These are phyloP conservation scores for Xiphorhynchus erythropygius DNA, from an alignment of 2,797 vertebrate species.

Conservation along the genomic window DNA sequence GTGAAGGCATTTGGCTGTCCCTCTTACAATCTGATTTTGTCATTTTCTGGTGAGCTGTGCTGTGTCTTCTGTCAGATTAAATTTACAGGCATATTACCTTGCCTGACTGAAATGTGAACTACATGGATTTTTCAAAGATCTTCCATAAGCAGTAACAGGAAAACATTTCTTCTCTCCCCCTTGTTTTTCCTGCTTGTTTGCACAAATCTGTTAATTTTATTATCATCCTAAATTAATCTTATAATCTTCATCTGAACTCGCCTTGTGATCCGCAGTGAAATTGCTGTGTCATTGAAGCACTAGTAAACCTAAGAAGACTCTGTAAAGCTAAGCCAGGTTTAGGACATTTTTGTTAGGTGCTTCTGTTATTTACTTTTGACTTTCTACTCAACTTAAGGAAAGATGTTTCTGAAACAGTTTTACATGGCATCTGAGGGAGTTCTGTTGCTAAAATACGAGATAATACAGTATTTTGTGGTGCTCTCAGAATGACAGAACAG, in stretches of 20 bases:
- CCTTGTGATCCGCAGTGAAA: background rate
- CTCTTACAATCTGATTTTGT: constrained; percentile 43
- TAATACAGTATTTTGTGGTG: background rate
- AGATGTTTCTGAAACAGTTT: background rate
- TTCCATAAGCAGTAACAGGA: background rate
- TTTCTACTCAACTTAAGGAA: background rate
- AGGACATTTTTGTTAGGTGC: background rate
- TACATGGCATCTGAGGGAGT: background rate
- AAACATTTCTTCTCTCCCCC: background rate
- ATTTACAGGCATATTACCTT: constrained; percentile 48
- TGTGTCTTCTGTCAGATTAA: constrained; percentile 55
- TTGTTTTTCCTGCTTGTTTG: background rate
- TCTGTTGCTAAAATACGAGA: background rate
- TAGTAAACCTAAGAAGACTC: background rate
- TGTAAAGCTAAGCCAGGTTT: background rate
- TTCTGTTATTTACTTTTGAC: background rate
- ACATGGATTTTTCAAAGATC: constrained; percentile 54
- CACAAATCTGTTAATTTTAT: constrained; percentile 32
- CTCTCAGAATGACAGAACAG: background rate
- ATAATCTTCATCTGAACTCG: background rate
- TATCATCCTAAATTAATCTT: background rate
- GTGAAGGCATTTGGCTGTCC: constrained; percentile 15
- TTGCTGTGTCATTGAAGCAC: background rate
- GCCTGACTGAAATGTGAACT: constrained; percentile 46
- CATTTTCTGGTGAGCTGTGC: constrained; percentile 55